Evolutionary conservation across 2,888 invertebrate species (phyloP), one percentile per base, ranked within the genome.

Genomic region (Orthonychiurus folsomi): DNA sequence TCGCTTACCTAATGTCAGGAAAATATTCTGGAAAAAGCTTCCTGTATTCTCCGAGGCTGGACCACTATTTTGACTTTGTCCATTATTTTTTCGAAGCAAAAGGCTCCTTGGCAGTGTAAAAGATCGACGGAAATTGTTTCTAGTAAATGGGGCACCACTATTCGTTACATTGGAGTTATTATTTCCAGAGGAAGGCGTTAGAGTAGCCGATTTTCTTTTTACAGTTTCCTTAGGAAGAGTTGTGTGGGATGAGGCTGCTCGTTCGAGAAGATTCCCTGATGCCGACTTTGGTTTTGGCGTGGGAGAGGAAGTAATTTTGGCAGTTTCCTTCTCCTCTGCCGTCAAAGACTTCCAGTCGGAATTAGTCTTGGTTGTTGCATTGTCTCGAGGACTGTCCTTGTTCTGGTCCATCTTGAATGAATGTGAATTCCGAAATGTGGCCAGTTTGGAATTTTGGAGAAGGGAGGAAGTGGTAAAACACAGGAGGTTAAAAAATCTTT

Each of bases 41-140:
- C 67, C 66, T 66, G 69, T 66, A 63, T 66, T 67, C 59, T 70
- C 70, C 18, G 69, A 69, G 50, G 69, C 66, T 21, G 70, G 70
- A 5, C 72, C 70, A 2, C 69, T 12, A 48, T 20, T 23, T 52
- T 52, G 52, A 52, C 24, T 70, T 62, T 69, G 71, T n/a, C 71
- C 71, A 65, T 67, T 67, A 20, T 52, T 52, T 65, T 66, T 70
- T 23, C 65, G 52, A 12, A 48, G 47, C 27, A 72, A 63, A 61
- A 72, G 64, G 65, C 68, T 63, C 64, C 72, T 66, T 59, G 72
- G 72, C 61, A 72, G 66, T 60, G 72, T 72, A 64, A 72, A 71
- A 55, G 70, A 69, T 28, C 72, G 70, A 25, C 72, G 69, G 37
- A 72, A 65, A 63, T 69, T 71, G 59, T 67, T 72, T 60, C 70